Conservation (phyloP, 2,797 vertebrate genomes). For the Cyprinella venusta region DNA sequence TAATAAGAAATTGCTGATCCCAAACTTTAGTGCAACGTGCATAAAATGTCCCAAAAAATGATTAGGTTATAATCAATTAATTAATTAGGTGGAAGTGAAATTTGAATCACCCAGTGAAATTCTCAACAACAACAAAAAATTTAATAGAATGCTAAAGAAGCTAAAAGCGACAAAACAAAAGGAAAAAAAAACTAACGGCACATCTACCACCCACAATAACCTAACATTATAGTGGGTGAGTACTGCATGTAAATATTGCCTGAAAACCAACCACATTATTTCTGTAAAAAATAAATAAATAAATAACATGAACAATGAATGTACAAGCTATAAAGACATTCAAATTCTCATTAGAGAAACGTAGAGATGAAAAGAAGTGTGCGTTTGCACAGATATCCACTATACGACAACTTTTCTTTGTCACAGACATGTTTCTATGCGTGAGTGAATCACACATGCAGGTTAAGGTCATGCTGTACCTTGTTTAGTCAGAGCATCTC, state of each 20-base stretch:
- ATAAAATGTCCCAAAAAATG: background rate
- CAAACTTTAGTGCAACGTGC: background rate
- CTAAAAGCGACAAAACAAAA: background rate
- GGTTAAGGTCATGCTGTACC: slow-evolving; percentile 73
- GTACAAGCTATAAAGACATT: background rate
- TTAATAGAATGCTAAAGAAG: background rate
- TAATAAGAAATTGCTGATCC: background rate
- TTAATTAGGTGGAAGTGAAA: no score
- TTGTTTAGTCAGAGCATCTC: slow-evolving; percentile 91
- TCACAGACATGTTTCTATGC: background rate
- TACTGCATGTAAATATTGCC: background rate
- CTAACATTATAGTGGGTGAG: background rate
- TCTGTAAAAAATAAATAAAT: background rate
- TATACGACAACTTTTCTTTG: background rate
- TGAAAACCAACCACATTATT: background rate
- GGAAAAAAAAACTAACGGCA: background rate
- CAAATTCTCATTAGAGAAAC: background rate
- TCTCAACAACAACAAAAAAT: no score
- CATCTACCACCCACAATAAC: background rate
- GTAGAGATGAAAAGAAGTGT: background rate
- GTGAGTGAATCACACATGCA: background rate
- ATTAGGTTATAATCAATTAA: no score
- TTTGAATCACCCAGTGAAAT: no score
- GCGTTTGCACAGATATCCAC: background rate
- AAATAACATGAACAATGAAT: background rate